Conservation (phyloP, 2,797 vertebrate species). For the Thunnus albacares region DNA sequence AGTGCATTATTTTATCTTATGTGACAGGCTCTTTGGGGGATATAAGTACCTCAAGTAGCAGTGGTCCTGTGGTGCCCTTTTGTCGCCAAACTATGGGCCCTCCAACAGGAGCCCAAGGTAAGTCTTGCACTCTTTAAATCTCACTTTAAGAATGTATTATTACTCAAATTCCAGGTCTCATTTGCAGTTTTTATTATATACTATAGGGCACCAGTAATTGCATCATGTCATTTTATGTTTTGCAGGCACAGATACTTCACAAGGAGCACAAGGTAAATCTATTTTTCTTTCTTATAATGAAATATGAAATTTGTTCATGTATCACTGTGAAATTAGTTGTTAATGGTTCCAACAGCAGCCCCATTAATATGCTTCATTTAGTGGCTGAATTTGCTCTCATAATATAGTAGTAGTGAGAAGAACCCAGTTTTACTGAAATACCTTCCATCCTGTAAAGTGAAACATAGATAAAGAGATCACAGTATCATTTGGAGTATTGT, state of each 20-base stretch:
- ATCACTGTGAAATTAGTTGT: background rate
- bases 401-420: background rate
- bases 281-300: too few species aligned
- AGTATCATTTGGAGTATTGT: background rate
- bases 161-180: background rate
- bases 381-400: background rate
- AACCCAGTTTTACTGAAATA: background rate
- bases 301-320: too few species aligned
- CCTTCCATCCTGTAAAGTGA: background rate
- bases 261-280: too few species aligned
- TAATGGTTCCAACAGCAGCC: background rate
- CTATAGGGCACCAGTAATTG: too few species aligned
- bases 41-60: accelerated
- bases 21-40: background rate
- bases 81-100: accelerated
- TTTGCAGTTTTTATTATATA: background rate
- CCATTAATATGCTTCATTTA: background rate
- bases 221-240: too few species aligned
- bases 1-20: background rate
- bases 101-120: background rate
- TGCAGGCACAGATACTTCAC: too few species aligned
- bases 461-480: background rate
- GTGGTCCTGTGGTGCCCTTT: accelerated
- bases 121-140: too few species aligned
- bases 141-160: background rate